These are phyloP conservation scores for Bos taurus DNA, from an alignment of 2,113 vertebrate genomes.

Conservation along the genomic window ARS-UCD2.0 NC_037328.1:6907501-6908000, in stretches of 20 bases:
- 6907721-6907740: not conserved
- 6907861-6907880: not conserved
- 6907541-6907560: not conserved
- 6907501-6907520: not conserved
- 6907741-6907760: not conserved
- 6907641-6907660: rapidly evolving
- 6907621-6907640: not conserved
- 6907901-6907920: not conserved
- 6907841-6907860: not conserved
- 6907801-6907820: not conserved
- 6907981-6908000: not conserved
- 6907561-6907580: too few species aligned
- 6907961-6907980: not conserved
- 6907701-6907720: not conserved
- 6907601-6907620: not conserved
- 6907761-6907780: not conserved
- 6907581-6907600: too few species aligned
- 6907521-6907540: not conserved
- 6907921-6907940: not conserved
- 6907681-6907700: not conserved
- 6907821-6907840: not conserved
- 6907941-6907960: not conserved
- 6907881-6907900: not conserved
- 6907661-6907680: not conserved
- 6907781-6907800: not conserved